These are phyloP conservation scores for Sparidentex hasta DNA, from an alignment of 2,797 vertebrate genomes.

Conservation along the genomic window DNA sequence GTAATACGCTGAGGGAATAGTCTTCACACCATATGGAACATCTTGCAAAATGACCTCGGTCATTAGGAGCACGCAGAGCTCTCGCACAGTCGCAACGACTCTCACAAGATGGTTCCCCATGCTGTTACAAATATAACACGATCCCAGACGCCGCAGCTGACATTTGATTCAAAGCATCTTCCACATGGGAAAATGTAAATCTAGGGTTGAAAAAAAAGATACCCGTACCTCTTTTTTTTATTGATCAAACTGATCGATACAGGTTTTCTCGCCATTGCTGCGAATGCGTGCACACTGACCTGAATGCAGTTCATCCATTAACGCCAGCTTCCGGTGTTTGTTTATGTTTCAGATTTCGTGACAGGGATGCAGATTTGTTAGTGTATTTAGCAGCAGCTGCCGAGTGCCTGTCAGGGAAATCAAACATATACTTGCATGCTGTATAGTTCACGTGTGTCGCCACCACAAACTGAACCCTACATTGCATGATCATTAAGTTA, in stretches of 20 bases:
- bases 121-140: slow-evolving; percentile 24
- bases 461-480: background rate
- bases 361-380: background rate
- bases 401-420: too few relatives aligned
- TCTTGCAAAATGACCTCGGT: slow-evolving; percentile 41
- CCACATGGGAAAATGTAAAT: slow-evolving; percentile 11
- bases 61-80: slow-evolving; percentile 38
- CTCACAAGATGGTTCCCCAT: slow-evolving; percentile 6
- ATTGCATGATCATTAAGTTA: background rate
- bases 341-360: background rate
- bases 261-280: background rate
- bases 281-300: background rate
- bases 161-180: slow-evolving; percentile 22
- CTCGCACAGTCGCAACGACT: slow-evolving; percentile 13
- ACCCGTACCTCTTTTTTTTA: background rate
- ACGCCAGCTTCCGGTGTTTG: background rate
- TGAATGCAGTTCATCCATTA: background rate
- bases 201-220: background rate
- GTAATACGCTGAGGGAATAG: slow-evolving; percentile 8
- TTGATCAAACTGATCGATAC: slow-evolving; percentile 1
- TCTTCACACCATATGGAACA: slow-evolving; percentile 25
- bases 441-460: background rate
- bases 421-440: background rate
- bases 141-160: slow-evolving; percentile 9
- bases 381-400: background rate